Evolutionary conservation across 2,113 vertebrate genomes (phyloP).

Genomic region (Puffinus mauretanicus): DNA sequence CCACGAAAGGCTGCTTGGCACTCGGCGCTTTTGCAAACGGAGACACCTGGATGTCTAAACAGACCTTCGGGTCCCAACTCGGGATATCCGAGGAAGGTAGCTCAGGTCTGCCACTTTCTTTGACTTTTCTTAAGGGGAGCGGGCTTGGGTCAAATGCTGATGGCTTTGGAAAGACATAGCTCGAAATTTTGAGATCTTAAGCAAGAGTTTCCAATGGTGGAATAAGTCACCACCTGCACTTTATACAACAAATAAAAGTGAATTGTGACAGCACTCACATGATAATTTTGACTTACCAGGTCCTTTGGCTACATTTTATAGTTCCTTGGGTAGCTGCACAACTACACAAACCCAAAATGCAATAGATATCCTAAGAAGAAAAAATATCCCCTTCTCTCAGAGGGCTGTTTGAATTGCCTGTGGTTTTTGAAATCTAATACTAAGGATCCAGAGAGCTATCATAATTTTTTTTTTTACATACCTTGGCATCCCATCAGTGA

Average conservation of each 20-base stretch:
- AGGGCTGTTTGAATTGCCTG: not conserved
- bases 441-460: not conserved
- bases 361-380: not conserved
- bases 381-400: not conserved
- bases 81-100: not conserved
- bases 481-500: not conserved
- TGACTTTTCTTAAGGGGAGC: not conserved
- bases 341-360: not conserved
- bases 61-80: rapidly evolving
- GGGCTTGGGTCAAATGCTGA: not conserved
- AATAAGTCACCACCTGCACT: not conserved
- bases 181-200: not conserved
- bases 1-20: rapidly evolving
- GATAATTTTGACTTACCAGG: not conserved
- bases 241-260: not conserved
- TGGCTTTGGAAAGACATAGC: not conserved
- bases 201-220: not conserved
- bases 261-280: not conserved
- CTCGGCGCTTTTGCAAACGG: rapidly evolving
- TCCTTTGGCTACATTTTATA: not conserved
- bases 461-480: not conserved
- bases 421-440: slow-evolving; percentile 12
- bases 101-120: not conserved
- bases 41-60: not conserved
- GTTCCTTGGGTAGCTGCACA: not conserved